A percentile compares a stretch with the other conserved stretches of the same genome.
These are phyloP conservation scores for Lagorchestes hirsutus DNA, from an alignment of 2,797 vertebrate species.

Conservation along the genomic window DNA sequence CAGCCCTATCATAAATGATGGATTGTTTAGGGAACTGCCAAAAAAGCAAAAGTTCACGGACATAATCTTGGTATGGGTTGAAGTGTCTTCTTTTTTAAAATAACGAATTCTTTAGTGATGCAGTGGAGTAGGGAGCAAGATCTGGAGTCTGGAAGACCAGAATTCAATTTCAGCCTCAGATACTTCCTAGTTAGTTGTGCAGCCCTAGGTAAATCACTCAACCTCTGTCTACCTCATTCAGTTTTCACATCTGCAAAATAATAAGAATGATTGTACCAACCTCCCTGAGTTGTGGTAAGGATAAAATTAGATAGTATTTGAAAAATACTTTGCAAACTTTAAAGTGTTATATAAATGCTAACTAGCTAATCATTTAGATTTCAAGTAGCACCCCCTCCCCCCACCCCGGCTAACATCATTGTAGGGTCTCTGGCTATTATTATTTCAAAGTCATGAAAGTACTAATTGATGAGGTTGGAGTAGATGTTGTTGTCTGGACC, in stretches of 20 bases:
- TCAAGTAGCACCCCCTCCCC: too few relatives aligned
- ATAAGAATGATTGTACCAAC: neutral
- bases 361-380: too few relatives aligned
- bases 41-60: slow-evolving; percentile 37
- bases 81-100: slow-evolving; percentile 10
- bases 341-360: too few relatives aligned
- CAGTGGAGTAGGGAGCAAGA: neutral
- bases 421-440: too few relatives aligned
- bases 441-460: too few relatives aligned
- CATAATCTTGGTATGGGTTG: neutral
- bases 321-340: too few relatives aligned
- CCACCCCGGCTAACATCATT: too few relatives aligned
- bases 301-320: too few relatives aligned
- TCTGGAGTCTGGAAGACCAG: neutral
- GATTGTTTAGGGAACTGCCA: slow-evolving; percentile 9
- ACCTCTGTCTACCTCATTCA: neutral
- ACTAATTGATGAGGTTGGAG: too few relatives aligned
- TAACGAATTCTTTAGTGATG: neutral
- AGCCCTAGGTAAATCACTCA: neutral
- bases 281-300: too few relatives aligned
- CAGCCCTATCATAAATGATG: slow-evolving; percentile 24
- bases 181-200: neutral
- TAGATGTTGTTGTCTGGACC: too few relatives aligned
- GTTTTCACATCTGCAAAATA: neutral
- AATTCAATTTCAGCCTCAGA: neutral